Evolutionary conservation across 2,797 vertebrate genomes (phyloP), one percentile per base, ranked within the genome.

Genomic region (Periophthalmus magnuspinnatus): DNA sequence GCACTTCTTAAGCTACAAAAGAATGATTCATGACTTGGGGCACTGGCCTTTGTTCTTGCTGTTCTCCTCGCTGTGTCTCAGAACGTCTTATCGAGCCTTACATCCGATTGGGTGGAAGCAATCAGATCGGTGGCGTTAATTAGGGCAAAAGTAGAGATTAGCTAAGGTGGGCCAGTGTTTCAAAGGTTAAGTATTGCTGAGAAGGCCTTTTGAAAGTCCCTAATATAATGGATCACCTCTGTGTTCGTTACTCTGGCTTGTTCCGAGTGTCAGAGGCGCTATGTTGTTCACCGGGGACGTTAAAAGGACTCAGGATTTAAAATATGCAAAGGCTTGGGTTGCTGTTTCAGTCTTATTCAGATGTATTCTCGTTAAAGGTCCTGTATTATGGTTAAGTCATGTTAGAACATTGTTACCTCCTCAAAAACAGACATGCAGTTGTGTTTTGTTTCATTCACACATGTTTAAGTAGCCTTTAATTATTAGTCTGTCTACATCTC

Each of bases 101-200:
- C 79, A 89, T 83, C 77, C 80, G 71, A 89, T 89, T 84, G 84
- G 54, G 68, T 65, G 54, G 70, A 71, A 78, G 71, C 88, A 84
- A 89, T 89, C 81, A 74, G 68, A 83, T 84, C 78, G 68, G 0
- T 54, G 68, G 69, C 67, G 84, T 8, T 84, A 82, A 88, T 90
- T 72, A 80, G 71, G 72, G 74, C 68, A 67, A 24, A 78, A 60
- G 59, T 50, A 64, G 72, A 77, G 72, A 88, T 87, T 77, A 77
- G 70, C 81, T 55, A 70, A 74, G 61, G 54, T 72, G 41, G 86
- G 78, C 83, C 81, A 83, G 81, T 34, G 86, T 70, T 50, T 69
- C 74, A 89, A 89, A 90, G 88, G 88, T 88, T 85, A 78, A 78
- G 66, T 62, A 80, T 86, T 78, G 79, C 72, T 48, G 70, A 76